Evolutionary conservation across 2,797 vertebrate genomes (phyloP).

Genomic region (Esox lucius): DNA sequence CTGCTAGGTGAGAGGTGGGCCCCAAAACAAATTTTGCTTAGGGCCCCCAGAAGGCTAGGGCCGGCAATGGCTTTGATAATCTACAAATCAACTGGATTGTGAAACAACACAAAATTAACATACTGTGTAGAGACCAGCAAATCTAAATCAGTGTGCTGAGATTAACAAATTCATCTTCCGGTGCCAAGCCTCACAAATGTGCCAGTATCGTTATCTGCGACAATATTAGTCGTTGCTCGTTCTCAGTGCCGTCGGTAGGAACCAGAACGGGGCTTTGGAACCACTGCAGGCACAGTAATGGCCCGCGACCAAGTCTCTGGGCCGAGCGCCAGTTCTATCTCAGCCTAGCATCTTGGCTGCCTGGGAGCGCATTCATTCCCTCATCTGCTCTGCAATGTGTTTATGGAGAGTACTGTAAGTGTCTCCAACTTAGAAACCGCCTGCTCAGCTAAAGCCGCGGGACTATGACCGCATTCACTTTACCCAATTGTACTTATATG

Average conservation of each 20-base stretch:
- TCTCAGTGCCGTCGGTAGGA: not conserved
- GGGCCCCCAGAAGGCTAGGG: too few relatives aligned
- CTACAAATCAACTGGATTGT: not conserved
- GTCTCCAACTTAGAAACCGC: not conserved
- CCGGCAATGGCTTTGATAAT: too few relatives aligned
- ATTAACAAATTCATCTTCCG: not conserved
- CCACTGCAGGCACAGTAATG: conserved; percentile 8
- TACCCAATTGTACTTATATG: not conserved
- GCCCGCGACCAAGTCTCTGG: conserved; percentile 2
- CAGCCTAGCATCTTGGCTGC: conserved; percentile 4
- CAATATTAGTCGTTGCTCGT: conserved; percentile 3
- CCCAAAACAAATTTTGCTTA: too few relatives aligned
- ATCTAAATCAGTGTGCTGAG: too few relatives aligned
- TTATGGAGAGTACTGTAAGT: not conserved
- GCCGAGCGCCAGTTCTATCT: conserved; percentile 12
- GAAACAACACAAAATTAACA: not conserved
- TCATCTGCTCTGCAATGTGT: conserved; percentile 4
- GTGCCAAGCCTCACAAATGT: not conserved
- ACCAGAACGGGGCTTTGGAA: not conserved
- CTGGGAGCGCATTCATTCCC: not conserved
- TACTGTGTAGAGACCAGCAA: not conserved
- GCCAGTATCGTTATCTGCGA: not conserved
- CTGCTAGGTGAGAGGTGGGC: too few relatives aligned
- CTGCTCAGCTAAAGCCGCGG: not conserved
- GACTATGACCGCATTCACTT: not conserved